Evolutionary conservation across 2,888 invertebrate species (phyloP).

Genomic region (Latrodectus hesperus): DNA sequence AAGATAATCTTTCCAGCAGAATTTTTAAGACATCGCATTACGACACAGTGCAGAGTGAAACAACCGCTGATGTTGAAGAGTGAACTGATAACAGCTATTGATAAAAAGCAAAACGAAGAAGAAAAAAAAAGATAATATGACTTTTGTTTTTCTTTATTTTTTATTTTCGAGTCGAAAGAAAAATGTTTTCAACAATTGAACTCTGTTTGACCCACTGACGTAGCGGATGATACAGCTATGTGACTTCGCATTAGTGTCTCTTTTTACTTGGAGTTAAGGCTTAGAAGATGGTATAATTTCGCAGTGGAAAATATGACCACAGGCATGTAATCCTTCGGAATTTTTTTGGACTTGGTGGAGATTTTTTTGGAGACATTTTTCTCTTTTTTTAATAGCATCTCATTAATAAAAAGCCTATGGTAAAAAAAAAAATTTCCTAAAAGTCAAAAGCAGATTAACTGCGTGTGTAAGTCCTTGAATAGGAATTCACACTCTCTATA

Average conservation of each 20-base stretch:
- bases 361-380: no score
- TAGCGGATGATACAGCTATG: neutral
- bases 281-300: no score
- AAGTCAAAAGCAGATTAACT: no score
- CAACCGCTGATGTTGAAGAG: conserved; percentile 41
- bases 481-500: no score
- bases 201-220: conserved; percentile 19
- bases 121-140: conserved; percentile 22
- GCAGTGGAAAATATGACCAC: no score
- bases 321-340: no score
- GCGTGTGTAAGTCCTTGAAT: no score
- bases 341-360: no score
- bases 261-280: no score
- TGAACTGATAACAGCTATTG: conserved; percentile 30
- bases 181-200: conserved; percentile 31
- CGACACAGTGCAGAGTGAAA: conserved; percentile 29
- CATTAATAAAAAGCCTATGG: no score
- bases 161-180: neutral
- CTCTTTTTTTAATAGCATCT: no score
- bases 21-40: conserved; percentile 39
- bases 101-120: conserved; percentile 16
- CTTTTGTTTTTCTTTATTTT: conserved; percentile 8
- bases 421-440: no score
- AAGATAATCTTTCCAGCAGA: conserved; percentile 32
- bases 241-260: neutral